phyloP scores from a whole-genome alignment of 1,140 invertebrate species.

The Homalodisca vitripennis region DNA sequence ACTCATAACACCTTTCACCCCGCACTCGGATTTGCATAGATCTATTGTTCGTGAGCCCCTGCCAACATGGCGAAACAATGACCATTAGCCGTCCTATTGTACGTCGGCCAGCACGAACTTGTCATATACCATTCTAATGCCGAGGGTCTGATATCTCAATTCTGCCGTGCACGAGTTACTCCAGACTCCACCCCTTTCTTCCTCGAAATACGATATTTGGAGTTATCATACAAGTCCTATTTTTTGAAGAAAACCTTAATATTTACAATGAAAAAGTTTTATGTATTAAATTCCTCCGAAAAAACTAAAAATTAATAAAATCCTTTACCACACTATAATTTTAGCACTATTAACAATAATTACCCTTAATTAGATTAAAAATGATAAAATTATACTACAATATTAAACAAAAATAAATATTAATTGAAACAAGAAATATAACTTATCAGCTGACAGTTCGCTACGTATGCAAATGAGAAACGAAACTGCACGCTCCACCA shows the following conservation, averaged over 20 bases:
- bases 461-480: not conserved
- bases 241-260: not conserved
- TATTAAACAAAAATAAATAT: not conserved
- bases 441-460: not conserved
- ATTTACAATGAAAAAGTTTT: not conserved
- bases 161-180: not conserved
- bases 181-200: not conserved
- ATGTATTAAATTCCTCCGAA: not conserved
- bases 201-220: not conserved
- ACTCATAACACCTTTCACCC: not conserved
- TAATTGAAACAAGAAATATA: not conserved
- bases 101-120: constrained; percentile 4
- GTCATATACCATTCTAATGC: not conserved
- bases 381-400: not conserved
- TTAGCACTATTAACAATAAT: not conserved
- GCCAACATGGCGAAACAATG: constrained; percentile 8
- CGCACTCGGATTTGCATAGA: not conserved
- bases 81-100: not conserved
- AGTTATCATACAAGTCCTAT: no score
- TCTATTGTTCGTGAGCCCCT: not conserved
- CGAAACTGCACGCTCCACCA: not conserved
- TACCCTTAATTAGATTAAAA: not conserved
- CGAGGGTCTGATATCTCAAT: constrained; percentile 1
- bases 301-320: not conserved
- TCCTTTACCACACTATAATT: not conserved